These are phyloP conservation scores for Silurus asotus DNA, from an alignment of 2,113 vertebrate genomes.

Conservation along the genomic window DNA sequence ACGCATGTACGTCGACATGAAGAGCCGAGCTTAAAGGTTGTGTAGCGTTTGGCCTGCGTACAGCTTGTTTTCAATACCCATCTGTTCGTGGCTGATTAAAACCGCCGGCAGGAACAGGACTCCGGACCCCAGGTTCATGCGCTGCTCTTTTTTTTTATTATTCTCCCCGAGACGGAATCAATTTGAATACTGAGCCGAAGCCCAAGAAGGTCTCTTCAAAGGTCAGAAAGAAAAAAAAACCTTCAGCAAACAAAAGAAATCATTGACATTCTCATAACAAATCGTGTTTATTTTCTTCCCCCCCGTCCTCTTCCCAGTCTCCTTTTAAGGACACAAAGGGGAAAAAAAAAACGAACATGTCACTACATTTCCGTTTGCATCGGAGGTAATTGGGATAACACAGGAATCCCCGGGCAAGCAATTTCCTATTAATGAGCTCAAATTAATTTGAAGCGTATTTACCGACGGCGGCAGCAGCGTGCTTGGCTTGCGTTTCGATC, in stretches of 20 bases:
- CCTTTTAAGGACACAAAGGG: conserved; percentile 54
- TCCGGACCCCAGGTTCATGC: not conserved
- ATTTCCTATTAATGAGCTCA: conserved; percentile 72
- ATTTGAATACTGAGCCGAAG: conserved; percentile 25
- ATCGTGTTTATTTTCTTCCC: not conserved
- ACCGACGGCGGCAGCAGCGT: conserved; percentile 66
- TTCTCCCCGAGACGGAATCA: not conserved
- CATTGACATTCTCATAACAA: conserved; percentile 52
- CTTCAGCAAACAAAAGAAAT: conserved; percentile 27
- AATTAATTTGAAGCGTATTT: conserved; percentile 72
- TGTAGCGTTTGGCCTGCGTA: not conserved
- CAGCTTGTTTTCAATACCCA: not conserved
- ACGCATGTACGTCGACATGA: not conserved
- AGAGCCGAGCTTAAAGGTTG: not conserved
- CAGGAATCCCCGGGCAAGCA: conserved; percentile 65
- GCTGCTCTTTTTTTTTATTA: not conserved
- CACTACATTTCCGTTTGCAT: conserved; percentile 66
- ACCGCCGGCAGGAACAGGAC: not conserved
- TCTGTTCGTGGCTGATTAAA: conserved; percentile 15
- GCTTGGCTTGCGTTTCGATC: conserved; percentile 52
- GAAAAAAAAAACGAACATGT: conserved; percentile 60
- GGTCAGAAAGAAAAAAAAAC: conserved; percentile 8
- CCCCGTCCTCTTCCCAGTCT: no score
- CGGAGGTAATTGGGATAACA: conserved; percentile 62
- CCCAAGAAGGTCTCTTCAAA: conserved; percentile 17